These are phyloP conservation scores for Tachysurus vachellii DNA, from an alignment of 2,113 vertebrate genomes.

Conservation along the genomic window DNA sequence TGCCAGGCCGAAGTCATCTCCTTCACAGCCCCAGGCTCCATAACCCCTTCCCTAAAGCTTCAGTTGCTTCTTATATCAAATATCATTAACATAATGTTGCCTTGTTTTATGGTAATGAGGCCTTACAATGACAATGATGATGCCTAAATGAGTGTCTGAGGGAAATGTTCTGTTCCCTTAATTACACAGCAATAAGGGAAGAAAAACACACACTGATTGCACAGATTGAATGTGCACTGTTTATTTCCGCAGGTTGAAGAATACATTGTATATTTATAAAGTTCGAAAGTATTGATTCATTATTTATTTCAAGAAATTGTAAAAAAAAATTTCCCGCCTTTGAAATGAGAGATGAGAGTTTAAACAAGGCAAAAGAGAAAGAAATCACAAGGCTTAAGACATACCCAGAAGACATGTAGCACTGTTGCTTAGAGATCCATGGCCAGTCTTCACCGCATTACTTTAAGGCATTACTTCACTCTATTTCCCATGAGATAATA, in stretches of 20 bases:
- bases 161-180: slow-evolving; percentile 58
- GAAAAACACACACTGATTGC: slow-evolving; percentile 47
- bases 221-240: slow-evolving; percentile 36
- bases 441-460: background rate
- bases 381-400: slow-evolving; percentile 42
- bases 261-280: slow-evolving; percentile 42
- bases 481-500: slow-evolving; percentile 37
- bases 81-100: slow-evolving; percentile 69
- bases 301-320: background rate
- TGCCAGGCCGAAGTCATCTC: slow-evolving; percentile 15
- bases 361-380: background rate
- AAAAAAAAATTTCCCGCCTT: background rate
- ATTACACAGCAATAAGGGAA: slow-evolving; percentile 56
- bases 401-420: slow-evolving; percentile 45
- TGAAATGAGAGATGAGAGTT: background rate
- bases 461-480: slow-evolving; percentile 29
- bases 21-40: slow-evolving; percentile 11
- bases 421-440: slow-evolving; percentile 26
- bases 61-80: slow-evolving; percentile 64
- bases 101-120: slow-evolving; percentile 70
- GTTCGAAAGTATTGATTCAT: background rate
- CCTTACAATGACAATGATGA: slow-evolving; percentile 68
- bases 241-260: slow-evolving; percentile 47
- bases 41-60: slow-evolving; percentile 50
- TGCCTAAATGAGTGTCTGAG: slow-evolving; percentile 61